phyloP scores from a whole-genome alignment of 2,888 invertebrate species.

The Ophion ellenae region DNA sequence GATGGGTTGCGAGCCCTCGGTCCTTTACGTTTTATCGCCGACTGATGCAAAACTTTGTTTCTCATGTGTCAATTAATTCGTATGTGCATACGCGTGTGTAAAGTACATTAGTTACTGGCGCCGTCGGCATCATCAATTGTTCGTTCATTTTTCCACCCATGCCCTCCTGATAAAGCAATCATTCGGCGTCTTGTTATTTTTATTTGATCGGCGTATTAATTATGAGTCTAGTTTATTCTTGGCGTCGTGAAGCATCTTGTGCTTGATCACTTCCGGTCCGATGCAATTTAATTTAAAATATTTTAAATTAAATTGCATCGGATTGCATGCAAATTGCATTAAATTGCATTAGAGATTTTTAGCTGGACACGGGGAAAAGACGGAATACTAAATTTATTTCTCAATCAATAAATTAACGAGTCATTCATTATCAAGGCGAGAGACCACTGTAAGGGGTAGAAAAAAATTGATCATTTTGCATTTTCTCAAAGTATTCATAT shows the following conservation, averaged over 20 bases:
- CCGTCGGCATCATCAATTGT: conserved; percentile 25
- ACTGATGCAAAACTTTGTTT: conserved; percentile 10
- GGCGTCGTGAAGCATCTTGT: background rate
- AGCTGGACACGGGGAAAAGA: too few relatives aligned
- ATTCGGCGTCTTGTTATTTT: background rate
- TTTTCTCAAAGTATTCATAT: too few relatives aligned
- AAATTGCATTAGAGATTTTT: too few relatives aligned
- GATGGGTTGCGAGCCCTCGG: background rate
- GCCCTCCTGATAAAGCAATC: background rate
- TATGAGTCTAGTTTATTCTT: background rate
- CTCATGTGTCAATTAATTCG: conserved; percentile 17
- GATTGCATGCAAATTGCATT: too few relatives aligned
- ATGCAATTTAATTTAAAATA: background rate
- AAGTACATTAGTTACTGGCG: conserved; percentile 13
- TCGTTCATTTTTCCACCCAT: background rate
- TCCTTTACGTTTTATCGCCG: background rate
- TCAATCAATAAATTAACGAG: too few relatives aligned
- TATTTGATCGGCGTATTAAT: background rate
- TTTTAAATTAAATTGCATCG: too few relatives aligned
- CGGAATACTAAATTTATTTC: too few relatives aligned
- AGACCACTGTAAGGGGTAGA: too few relatives aligned
- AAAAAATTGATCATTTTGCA: too few relatives aligned
- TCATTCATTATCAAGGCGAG: too few relatives aligned
- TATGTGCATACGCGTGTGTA: background rate
- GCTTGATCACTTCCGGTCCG: background rate